Base-by-base conservation (phyloP, 2,797 vertebrate species). In the Etheostoma nigrum region DNA sequence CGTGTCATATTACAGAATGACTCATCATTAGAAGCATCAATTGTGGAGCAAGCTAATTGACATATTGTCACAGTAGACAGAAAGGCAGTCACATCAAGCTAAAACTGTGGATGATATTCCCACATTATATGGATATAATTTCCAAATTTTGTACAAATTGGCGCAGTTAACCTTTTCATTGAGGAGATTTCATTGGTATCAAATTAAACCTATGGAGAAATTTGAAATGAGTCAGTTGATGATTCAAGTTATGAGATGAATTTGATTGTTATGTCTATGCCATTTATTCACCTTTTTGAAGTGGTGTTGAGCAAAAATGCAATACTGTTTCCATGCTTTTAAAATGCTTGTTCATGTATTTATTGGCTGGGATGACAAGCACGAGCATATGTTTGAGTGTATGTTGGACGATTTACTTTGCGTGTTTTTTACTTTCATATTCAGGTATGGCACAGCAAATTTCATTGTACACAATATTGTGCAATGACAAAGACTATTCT, bases 211-310 rank as follows among this genome's bases (percentile, higher is more conserved):
- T 57, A 57, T 10, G 36, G 36, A 36, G 36, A 36, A 36, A 36
- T 40, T 10, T 57, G 27, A 23, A 53, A 53, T 25, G 5, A 53
- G 6, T 53, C 21, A 25, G 57, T 59, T 27, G 7, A 25, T 59
- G 2, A 42, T 42, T 25, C 4, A 40, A 52, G 30, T 36, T 21
- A 65, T n/a, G 12, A 23, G 13, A 51, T 51, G 1, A 48, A 62
- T 47, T 9, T 36, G 12, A 13, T 27, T 5, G 23, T 36, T 42
- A 21, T 42, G 36, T 25, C 21, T 45, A 2, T 45, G 21, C 14
- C n/a, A 45, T 45, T 54, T 27, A 54, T 54, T 54, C 53, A 54
- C 53, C 53, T 54, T 54, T 54, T 16, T 7, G 16, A 54, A 54
- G 16, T 52, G 51, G 23, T 6, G 5, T 55, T 40, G 36, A 40